Evolutionary conservation across 2,113 vertebrate genomes (phyloP).

Genomic region (Pelusios castaneus): DNA sequence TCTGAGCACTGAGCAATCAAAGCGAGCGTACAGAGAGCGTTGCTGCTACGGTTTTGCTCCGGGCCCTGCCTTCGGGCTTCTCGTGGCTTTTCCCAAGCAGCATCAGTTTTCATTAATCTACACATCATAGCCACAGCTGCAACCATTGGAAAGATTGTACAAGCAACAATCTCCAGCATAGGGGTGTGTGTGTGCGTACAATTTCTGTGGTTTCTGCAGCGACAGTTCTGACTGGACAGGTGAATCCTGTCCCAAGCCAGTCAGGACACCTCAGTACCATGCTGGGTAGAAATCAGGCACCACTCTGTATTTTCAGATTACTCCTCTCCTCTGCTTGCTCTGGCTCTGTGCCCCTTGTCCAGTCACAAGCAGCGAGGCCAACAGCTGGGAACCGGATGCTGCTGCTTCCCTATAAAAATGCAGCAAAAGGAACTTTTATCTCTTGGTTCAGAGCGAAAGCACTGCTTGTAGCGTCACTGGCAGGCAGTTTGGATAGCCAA

Average conservation of each 20-base stretch:
- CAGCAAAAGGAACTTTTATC: background rate
- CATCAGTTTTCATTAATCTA: background rate
- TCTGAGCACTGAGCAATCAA: background rate
- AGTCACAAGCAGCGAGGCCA: background rate
- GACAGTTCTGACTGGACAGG: background rate
- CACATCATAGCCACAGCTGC: slow-evolving; percentile 35
- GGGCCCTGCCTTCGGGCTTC: slow-evolving; percentile 49
- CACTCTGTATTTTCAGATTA: background rate
- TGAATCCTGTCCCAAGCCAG: background rate
- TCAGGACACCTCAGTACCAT: background rate
- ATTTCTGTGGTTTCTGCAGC: background rate
- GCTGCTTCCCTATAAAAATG: background rate
- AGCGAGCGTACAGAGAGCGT: background rate
- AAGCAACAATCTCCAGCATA: background rate
- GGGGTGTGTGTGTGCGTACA: background rate
- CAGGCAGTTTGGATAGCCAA: background rate
- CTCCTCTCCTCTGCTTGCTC: background rate
- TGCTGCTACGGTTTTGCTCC: slow-evolving; percentile 7
- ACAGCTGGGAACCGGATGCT: background rate
- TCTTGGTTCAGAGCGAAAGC: background rate
- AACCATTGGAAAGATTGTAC: background rate
- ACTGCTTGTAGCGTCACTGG: background rate
- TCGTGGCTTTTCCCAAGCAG: background rate
- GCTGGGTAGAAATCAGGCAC: background rate
- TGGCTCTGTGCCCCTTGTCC: background rate